These are phyloP conservation scores for Melanostoma scalare DNA, from an alignment of 2,888 invertebrate species.

Conservation along the genomic window DNA sequence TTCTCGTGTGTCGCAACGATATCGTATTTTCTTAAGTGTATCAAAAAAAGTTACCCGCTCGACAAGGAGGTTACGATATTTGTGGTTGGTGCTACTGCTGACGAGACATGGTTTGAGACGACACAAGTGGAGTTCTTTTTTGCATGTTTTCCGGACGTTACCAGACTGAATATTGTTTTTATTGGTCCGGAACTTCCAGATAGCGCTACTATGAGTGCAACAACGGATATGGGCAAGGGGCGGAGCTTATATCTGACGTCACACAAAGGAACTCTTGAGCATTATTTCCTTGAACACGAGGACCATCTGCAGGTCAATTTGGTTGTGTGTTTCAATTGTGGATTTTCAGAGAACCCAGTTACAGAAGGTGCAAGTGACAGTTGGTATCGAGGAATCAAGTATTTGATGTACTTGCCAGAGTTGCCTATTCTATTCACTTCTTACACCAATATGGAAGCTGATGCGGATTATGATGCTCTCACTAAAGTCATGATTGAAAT, in stretches of 20 bases:
- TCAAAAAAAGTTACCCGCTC: conserved; percentile 45
- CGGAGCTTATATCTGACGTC: conserved; percentile 57
- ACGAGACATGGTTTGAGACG: conserved; percentile 75
- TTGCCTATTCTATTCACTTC: conserved; percentile 79
- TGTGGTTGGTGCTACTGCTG: conserved; percentile 76
- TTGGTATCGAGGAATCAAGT: conserved; percentile 74
- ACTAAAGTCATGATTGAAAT: conserved; percentile 51
- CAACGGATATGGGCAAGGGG: conserved; percentile 30
- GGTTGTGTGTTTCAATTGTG: conserved; percentile 78
- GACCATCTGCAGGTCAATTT: conserved; percentile 73
- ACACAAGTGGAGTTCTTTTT: conserved; percentile 77
- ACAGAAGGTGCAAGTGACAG: conserved; percentile 42
- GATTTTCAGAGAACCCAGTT: conserved; percentile 75
- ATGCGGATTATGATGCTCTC: conserved; percentile 75
- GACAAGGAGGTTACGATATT: conserved; percentile 72
- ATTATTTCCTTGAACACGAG: conserved; percentile 64
- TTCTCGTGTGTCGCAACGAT: conserved; percentile 78
- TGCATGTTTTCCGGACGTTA: conserved; percentile 74
- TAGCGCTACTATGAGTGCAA: background rate
- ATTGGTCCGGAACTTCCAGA: conserved; percentile 75
- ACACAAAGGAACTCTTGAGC: conserved; percentile 72
- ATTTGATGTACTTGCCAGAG: conserved; percentile 74
- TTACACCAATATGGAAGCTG: conserved; percentile 75
- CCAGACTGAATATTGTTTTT: conserved; percentile 75
- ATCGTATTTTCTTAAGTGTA: conserved; percentile 74